Evolutionary conservation across 1,140 invertebrate species (phyloP), one percentile per base, ranked within the genome.

Genomic region (Saccostrea cuccullata): DNA sequence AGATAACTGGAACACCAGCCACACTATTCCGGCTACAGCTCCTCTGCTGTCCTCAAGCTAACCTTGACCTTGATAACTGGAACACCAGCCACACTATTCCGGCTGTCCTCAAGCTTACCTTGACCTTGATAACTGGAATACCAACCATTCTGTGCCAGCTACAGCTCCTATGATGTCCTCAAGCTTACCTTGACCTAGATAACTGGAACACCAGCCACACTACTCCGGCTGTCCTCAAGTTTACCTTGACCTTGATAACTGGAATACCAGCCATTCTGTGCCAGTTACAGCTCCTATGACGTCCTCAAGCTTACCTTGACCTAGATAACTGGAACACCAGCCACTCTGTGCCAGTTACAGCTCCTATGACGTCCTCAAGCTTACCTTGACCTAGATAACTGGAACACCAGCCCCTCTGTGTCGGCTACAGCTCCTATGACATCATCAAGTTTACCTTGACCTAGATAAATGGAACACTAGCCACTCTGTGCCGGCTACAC

Each of bases 11-110:
- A 95, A 95, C 77, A 95, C 90, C 23, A 94, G 86, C 91, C 93
- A 93, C 56, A 95, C 94, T 36, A 92, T 90, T 11, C 91, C 94
- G 55, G 93, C 92, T 17, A 92, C 91, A 85, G 96, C 89, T 96
- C 96, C 96, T 23, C 97, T 96, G 26, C 97, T 94, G 77, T 96
- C 89, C 17, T 90, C 89, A n/a, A n/a, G n/a, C n/a, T n/a, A n/a
- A n/a, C n/a, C n/a, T n/a, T n/a, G n/a, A n/a, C n/a, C n/a, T n/a
- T n/a, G n/a, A n/a, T n/a, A n/a, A n/a, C n/a, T n/a, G n/a, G n/a
- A n/a, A n/a, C n/a, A n/a, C n/a, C n/a, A n/a, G n/a, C n/a, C n/a
- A n/a, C n/a, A n/a, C n/a, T n/a, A n/a, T n/a, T n/a, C n/a, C n/a
- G n/a, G n/a, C n/a, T n/a, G 30, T 36, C 30, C 30, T 36, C 30